Conservation (phyloP, 2,113 vertebrate species). For the Rhynchomys soricoides region DNA sequence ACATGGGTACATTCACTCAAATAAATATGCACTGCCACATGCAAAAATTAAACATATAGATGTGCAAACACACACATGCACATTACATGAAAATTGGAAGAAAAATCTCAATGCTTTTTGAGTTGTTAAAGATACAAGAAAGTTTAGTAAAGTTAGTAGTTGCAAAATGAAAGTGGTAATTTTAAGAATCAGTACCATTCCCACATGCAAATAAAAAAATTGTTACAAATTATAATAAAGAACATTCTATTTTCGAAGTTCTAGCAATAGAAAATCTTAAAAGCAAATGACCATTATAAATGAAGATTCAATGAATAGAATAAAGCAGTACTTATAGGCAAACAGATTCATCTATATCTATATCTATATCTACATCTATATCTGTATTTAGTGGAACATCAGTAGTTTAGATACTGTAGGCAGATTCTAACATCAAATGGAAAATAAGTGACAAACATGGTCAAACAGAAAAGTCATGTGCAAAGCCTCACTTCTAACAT, state of each 20-base stretch:
- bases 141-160: background rate
- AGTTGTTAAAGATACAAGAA: background rate
- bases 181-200: background rate
- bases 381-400: background rate
- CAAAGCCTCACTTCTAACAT: conserved; percentile 9
- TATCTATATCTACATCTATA: no score
- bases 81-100: background rate
- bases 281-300: background rate
- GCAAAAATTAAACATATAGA: background rate
- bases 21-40: background rate
- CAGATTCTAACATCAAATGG: conserved; percentile 4
- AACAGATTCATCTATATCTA: background rate
- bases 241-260: background rate
- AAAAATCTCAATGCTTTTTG: background rate
- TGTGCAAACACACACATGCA: background rate
- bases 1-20: background rate
- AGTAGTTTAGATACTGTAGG: background rate
- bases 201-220: conserved; percentile 7
- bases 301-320: background rate
- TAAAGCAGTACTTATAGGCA: background rate
- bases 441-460: background rate
- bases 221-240: background rate
- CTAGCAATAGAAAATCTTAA: conserved; percentile 3
- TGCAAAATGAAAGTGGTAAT: conserved; percentile 38
- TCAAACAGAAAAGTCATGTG: background rate